Evolutionary conservation across 1,140 invertebrate genomes (phyloP).

Genomic region (Atta texana): DNA sequence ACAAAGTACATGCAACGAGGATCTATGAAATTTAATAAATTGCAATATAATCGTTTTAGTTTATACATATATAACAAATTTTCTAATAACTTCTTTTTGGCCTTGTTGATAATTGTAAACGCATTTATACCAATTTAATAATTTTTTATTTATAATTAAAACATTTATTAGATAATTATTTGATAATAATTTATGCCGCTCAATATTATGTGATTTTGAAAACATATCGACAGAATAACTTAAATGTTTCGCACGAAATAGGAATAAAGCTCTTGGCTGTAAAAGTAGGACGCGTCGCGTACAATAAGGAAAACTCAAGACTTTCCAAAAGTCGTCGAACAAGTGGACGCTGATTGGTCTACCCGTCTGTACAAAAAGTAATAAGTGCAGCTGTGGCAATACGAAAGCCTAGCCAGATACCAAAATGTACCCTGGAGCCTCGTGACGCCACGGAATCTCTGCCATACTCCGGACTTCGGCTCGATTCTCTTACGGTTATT

Average conservation of each 20-base stretch:
- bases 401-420: conserved; percentile 77
- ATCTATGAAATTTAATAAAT: neutral
- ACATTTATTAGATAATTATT: neutral
- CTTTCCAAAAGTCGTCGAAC: conserved; percentile 65
- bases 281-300: conserved; percentile 29
- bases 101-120: neutral
- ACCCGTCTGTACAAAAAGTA: conserved; percentile 68
- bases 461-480: conserved; percentile 77
- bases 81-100: neutral
- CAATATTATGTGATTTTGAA: neutral
- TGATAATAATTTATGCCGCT: neutral
- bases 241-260: neutral
- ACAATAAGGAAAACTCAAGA: conserved; percentile 47
- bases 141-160: conserved; percentile 10
- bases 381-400: conserved; percentile 64
- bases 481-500: conserved; percentile 85
- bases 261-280: neutral
- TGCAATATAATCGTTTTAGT: neutral
- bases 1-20: neutral
- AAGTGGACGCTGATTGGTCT: conserved; percentile 68
- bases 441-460: conserved; percentile 81
- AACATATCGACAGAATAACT: neutral
- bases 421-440: conserved; percentile 82
- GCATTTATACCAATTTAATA: neutral
- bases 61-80: neutral